Base-by-base conservation (phyloP, 1,140 invertebrate species). In the Brachionus angularis region DNA sequence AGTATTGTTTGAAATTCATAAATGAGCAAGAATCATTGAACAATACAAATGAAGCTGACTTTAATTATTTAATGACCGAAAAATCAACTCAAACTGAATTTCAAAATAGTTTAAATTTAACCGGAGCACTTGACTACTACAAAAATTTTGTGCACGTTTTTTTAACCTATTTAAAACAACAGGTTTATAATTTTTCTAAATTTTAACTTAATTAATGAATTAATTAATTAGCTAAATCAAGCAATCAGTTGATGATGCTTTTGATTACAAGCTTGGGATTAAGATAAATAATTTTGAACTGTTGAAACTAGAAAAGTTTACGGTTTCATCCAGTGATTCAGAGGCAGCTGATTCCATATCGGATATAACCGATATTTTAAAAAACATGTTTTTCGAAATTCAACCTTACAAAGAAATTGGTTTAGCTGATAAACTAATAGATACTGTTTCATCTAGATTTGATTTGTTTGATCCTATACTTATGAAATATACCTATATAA, bases 141-240 rank as follows among this genome's bases (percentile, higher is more conserved):
- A 46, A 67, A 50, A 67, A 33, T 47, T 67, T 67, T 47, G 62
- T 67, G 2, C 62, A 67, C 23, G n/a, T 23, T 10, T 50, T 67
- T 31, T 31, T 67, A n/a, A 47, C 39, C 29, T 50, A 27, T 31
- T 21, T 67, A 5, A 16, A 47, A 18, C 10, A 34, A 12, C 62
- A 67, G 44, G 47, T 67, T 27, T 27, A 21, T 33, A 21, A 47
- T 0, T 16, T 25, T 3, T n/a, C 16, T 39, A 36, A 23, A 34
- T 55, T 25, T 10, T 4, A 33, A 16, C 18, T 36, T 7, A 18
- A 34, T 10, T 5, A 34, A 21, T 16, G 7, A 29, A n/a, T 39
- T 23, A 58, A 39, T 12, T 23, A 8, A 23, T 58, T 58, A 23
- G 3, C 5, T 39, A 53, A 53, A 53, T 39, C 33, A 34, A 58